phyloP scores from a whole-genome alignment of 2,113 vertebrate species.

The Pagrus major region DNA sequence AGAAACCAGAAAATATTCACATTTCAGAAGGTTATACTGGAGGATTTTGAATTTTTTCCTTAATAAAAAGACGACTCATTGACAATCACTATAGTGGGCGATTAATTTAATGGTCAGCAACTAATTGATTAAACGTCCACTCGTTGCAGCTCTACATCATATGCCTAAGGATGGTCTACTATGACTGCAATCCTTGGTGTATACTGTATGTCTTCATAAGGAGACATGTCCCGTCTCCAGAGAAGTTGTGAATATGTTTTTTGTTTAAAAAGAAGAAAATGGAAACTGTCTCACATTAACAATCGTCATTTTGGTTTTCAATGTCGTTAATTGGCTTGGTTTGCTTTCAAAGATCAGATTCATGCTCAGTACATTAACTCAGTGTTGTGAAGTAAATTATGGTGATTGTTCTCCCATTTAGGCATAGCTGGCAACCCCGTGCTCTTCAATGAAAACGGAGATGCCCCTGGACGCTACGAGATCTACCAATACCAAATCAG shows the following conservation, averaged over 20 bases:
- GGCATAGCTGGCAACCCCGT: conserved; percentile 96
- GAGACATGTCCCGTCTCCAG: not conserved
- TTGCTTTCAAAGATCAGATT: conserved; percentile 1
- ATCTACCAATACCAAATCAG: conserved; percentile 98
- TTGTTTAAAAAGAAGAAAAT: not conserved
- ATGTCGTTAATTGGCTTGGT: conserved; percentile 9
- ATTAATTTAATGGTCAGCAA: too few relatives aligned
- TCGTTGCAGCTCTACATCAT: too few relatives aligned
- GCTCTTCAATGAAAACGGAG: conserved; percentile 97
- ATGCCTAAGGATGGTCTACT: not conserved
- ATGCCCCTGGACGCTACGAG: conserved; percentile 87
- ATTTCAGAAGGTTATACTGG: too few relatives aligned
- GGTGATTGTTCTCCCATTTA: conserved; percentile 69
- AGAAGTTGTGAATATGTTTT: not conserved
- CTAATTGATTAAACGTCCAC: too few relatives aligned
- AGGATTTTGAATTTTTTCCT: too few relatives aligned
- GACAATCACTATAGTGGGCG: too few relatives aligned
- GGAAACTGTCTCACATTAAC: not conserved
- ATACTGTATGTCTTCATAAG: too few relatives aligned
- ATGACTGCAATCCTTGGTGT: not conserved
- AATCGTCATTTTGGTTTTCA: conserved; percentile 19
- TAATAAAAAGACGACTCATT: too few relatives aligned
- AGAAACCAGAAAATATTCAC: too few relatives aligned
- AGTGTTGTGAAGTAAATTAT: conserved; percentile 17
- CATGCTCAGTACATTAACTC: conserved; percentile 9